A percentile compares a stretch with the other conserved stretches of the same genome.
These are phyloP conservation scores for Aselliscus stoliczkanus DNA, from an alignment of 2,797 vertebrate genomes.

Conservation along the genomic window DNA sequence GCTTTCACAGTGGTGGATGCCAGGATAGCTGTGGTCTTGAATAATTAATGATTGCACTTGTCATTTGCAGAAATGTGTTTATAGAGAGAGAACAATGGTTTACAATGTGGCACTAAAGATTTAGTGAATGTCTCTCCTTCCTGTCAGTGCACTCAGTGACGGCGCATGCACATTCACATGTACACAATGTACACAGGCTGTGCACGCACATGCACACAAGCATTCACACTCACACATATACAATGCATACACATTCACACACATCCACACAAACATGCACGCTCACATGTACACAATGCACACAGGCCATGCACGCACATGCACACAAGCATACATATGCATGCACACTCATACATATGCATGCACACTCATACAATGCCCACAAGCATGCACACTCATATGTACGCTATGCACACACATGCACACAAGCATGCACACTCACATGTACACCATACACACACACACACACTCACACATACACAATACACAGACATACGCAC, in stretches of 20 bases:
- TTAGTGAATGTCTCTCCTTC: neutral
- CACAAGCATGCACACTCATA: neutral
- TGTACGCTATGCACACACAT: too few species aligned
- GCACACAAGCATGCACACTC: neutral
- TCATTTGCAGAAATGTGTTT: neutral
- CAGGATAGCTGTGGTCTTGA: neutral
- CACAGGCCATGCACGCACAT: neutral
- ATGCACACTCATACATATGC: neutral
- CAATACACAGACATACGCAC: neutral
- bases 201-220: too few species aligned
- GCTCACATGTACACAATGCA: neutral
- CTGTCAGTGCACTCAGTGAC: neutral
- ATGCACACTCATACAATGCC: neutral
- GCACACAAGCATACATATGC: neutral
- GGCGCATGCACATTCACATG: neutral
- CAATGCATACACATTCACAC: too few species aligned
- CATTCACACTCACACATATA: too few species aligned
- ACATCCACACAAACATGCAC: too few species aligned
- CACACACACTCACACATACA: neutral
- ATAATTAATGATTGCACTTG: neutral
- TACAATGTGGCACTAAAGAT: neutral
- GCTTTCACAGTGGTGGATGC: neutral
- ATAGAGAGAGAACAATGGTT: neutral
- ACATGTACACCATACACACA: neutral
- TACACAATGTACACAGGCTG: too few species aligned